Percentiles rank a stretch among this genome's conserved stretches.
phyloP scores from a whole-genome alignment of 2,113 vertebrate genomes.

The Pogona vitticeps region DNA sequence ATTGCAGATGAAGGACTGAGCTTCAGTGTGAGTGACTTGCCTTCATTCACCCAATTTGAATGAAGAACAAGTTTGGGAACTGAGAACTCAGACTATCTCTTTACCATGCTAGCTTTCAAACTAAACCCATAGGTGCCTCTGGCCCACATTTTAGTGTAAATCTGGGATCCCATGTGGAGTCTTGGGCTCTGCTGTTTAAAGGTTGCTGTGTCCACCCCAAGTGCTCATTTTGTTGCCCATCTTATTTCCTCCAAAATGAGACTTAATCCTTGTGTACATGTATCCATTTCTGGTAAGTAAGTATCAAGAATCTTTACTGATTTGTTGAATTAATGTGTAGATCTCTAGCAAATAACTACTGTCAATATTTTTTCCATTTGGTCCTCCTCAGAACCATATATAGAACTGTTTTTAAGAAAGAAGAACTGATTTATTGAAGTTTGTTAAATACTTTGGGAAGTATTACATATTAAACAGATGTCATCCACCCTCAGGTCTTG shows the following conservation, averaged over 20 bases:
- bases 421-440: background rate
- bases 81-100: background rate
- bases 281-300: constrained; percentile 1
- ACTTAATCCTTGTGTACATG: background rate
- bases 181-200: background rate
- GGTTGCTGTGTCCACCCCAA: background rate
- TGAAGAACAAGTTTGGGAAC: no score
- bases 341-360: background rate
- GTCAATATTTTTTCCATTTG: background rate
- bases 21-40: background rate
- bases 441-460: background rate
- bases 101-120: background rate
- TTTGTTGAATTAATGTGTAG: background rate
- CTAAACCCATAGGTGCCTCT: background rate
- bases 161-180: background rate
- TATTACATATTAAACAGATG: background rate
- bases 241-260: background rate
- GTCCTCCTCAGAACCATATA: background rate
- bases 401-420: background rate
- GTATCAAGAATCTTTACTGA: background rate
- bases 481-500: background rate
- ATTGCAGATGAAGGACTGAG: background rate
- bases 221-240: background rate
- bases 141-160: background rate
- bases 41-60: background rate